Evolutionary conservation across 2,888 invertebrate species (phyloP).

Genomic region (Drosophila merina): DNA sequence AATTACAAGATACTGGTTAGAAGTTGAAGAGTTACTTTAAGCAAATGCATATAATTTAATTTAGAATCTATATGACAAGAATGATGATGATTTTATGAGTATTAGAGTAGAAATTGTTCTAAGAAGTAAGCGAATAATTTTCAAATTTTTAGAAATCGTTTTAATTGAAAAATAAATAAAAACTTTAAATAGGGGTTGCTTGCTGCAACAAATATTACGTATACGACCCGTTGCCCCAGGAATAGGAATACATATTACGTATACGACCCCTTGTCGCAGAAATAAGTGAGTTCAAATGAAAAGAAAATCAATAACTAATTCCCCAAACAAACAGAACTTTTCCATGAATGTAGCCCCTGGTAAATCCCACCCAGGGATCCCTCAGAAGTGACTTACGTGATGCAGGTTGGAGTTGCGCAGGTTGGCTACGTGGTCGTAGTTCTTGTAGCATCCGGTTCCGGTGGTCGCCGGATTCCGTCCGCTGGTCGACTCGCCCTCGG

Average conservation of each 20-base stretch:
- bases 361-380: neutral
- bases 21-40: neutral
- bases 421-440: conserved; percentile 88
- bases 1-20: neutral
- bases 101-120: too few relatives aligned
- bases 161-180: too few relatives aligned
- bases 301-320: neutral
- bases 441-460: conserved; percentile 90
- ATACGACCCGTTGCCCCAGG: neutral
- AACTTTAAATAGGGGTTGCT: too few relatives aligned
- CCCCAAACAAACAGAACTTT: too few relatives aligned
- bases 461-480: conserved; percentile 89
- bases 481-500: conserved; percentile 86
- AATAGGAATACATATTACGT: neutral
- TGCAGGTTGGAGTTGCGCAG: conserved; percentile 82
- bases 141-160: too few relatives aligned
- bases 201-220: neutral
- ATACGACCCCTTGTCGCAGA: neutral
- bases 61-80: neutral
- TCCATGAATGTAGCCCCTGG: too few relatives aligned
- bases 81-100: neutral
- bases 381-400: conserved; percentile 77
- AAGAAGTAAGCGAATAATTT: too few relatives aligned
- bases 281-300: neutral
- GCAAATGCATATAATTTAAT: too few relatives aligned